These are phyloP conservation scores for Potorous gilbertii DNA, from an alignment of 2,797 vertebrate genomes.

Conservation along the genomic window DNA sequence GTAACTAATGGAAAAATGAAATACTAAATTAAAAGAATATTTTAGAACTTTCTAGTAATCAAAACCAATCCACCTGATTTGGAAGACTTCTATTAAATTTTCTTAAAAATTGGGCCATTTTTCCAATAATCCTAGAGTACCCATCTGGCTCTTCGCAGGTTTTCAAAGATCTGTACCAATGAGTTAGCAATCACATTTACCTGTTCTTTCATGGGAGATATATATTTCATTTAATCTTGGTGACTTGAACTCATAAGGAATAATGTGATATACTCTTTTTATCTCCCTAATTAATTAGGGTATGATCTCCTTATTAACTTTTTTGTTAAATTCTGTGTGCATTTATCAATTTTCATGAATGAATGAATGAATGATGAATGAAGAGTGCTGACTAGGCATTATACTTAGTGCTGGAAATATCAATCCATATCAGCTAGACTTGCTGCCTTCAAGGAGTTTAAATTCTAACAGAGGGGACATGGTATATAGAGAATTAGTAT, in stretches of 20 bases:
- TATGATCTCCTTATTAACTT: not conserved
- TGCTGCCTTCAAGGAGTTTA: not conserved
- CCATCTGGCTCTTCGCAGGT: not conserved
- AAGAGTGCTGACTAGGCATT: not conserved
- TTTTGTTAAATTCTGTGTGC: not conserved
- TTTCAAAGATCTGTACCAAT: not conserved
- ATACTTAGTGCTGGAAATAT: not conserved
- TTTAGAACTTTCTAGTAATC: not conserved
- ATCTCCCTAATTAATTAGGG: not conserved
- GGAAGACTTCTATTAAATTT: not conserved
- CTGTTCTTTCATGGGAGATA: not conserved
- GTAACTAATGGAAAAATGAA: too few relatives aligned
- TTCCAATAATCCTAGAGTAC: not conserved
- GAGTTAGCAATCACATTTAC: not conserved
- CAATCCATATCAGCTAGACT: not conserved
- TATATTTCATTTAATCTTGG: not conserved
- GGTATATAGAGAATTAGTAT: not conserved
- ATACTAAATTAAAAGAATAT: too few relatives aligned
- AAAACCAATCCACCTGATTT: not conserved
- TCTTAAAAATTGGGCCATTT: not conserved
- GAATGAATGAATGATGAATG: not conserved
- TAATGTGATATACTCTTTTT: not conserved
- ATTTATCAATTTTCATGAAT: not conserved
- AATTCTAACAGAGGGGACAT: not conserved
- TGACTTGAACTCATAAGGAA: not conserved